Evolutionary conservation across 2,113 vertebrate species (phyloP).

Genomic region (Thalassoma bifasciatum): DNA sequence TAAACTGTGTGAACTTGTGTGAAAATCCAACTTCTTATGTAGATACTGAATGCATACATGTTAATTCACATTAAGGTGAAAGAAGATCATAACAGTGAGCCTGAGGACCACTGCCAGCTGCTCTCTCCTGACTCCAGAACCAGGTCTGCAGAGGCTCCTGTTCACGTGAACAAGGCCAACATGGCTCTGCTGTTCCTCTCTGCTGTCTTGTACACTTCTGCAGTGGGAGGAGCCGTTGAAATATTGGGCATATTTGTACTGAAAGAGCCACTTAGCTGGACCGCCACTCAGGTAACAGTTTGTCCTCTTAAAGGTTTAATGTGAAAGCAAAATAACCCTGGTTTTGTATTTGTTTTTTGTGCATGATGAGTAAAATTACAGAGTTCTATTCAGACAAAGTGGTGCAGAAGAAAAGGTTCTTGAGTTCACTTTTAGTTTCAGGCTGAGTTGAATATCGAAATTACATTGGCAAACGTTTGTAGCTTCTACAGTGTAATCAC

Average conservation of each 20-base stretch:
- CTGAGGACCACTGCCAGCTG: conserved; percentile 9
- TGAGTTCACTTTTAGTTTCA: no score
- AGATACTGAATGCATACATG: neutral
- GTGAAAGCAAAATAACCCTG: neutral
- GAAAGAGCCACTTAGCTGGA: conserved; percentile 90
- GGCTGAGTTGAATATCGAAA: no score
- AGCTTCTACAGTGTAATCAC: no score
- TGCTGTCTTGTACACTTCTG: conserved; percentile 87
- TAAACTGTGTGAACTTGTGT: no score
- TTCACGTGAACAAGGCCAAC: conserved; percentile 37
- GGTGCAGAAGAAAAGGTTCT: no score
- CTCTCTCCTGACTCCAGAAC: conserved; percentile 31
- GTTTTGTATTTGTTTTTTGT: neutral
- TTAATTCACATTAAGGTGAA: conserved; percentile 47
- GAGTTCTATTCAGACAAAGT: no score
- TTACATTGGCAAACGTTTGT: no score
- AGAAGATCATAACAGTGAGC: neutral
- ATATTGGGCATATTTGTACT: conserved; percentile 88
- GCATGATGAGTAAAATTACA: neutral
- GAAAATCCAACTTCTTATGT: no score
- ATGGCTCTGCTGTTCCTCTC: conserved; percentile 84
- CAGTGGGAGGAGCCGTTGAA: conserved; percentile 86
- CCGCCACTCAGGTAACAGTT: conserved; percentile 76
- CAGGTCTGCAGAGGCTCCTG: neutral
- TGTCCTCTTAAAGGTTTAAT: neutral